Evolutionary conservation across 2,888 invertebrate species (phyloP).

Genomic region (Lamellibrachia columna): DNA sequence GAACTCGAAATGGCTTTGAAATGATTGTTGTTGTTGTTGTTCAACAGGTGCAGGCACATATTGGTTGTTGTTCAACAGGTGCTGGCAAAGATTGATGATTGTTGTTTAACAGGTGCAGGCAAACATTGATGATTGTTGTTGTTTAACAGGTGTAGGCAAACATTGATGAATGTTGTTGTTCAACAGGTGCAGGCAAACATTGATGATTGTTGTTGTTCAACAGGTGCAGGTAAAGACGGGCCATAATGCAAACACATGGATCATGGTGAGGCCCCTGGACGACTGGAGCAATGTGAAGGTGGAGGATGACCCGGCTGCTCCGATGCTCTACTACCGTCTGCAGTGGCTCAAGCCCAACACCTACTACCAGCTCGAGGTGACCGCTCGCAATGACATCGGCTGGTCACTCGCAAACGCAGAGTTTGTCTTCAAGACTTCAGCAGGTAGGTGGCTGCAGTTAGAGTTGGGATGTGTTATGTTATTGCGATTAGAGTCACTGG

Average conservation of each 20-base stretch:
- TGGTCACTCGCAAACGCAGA: slow-evolving; percentile 38
- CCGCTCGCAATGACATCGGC: slow-evolving; percentile 41
- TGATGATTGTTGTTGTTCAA: not conserved
- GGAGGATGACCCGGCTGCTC: slow-evolving; percentile 33
- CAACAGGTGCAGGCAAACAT: not conserved
- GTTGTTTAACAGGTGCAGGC: not conserved
- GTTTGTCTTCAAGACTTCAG: slow-evolving; percentile 39
- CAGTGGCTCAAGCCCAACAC: slow-evolving; percentile 34
- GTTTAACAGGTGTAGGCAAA: not conserved
- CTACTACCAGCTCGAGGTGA: slow-evolving; percentile 40
- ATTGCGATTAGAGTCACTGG: not conserved
- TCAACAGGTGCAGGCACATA: no score
- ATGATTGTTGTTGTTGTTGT: no score
- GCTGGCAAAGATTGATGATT: no score
- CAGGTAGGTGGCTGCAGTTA: slow-evolving; percentile 28
- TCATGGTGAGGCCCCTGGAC: slow-evolving; percentile 34
- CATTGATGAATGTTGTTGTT: no score
- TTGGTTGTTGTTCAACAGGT: no score
- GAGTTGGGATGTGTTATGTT: not conserved
- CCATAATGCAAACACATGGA: slow-evolving; percentile 28
- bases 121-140: not conserved
- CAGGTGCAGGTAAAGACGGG: slow-evolving; percentile 32
- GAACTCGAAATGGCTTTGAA: no score
- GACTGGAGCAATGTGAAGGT: slow-evolving; percentile 35
- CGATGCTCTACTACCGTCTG: slow-evolving; percentile 38